Conservation (phyloP, 2,113 vertebrate genomes). For the Entosphenus tridentatus region DNA sequence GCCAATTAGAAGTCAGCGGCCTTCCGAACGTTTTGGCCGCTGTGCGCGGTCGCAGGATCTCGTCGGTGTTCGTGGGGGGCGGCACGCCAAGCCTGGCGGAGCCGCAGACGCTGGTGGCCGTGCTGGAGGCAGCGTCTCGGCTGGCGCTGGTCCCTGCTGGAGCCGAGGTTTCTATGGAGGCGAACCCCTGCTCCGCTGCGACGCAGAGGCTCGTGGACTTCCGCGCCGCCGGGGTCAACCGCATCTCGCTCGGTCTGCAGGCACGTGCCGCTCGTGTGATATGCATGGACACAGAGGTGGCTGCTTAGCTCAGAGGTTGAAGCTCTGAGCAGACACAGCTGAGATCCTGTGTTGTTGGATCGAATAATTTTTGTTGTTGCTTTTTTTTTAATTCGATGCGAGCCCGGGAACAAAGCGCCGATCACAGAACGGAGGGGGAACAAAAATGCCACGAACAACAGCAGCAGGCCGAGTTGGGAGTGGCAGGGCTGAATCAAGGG, state of each 20-base stretch:
- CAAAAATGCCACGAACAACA: too few species aligned
- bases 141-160: slow-evolving; percentile 17
- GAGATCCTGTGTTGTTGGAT: too few species aligned
- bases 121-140: slow-evolving; percentile 35
- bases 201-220: slow-evolving; percentile 27
- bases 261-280: slow-evolving; percentile 18
- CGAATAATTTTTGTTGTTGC: too few species aligned
- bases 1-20: neutral
- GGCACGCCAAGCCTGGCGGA: slow-evolving; percentile 66
- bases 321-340: too few species aligned
- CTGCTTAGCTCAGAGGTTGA: too few species aligned
- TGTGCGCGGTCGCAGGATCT: slow-evolving; percentile 24
- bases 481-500: too few species aligned
- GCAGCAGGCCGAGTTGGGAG: too few species aligned
- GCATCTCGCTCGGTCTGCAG: slow-evolving; percentile 64
- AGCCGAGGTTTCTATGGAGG: slow-evolving; percentile 52
- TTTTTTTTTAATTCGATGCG: too few species aligned
- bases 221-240: slow-evolving; percentile 38
- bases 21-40: neutral
- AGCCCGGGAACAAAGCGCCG: too few species aligned
- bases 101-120: slow-evolving; percentile 27
- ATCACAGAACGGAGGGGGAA: too few species aligned
- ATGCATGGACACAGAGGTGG: neutral
- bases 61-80: slow-evolving; percentile 65
- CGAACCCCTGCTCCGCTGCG: slow-evolving; percentile 41